A percentile compares a stretch with the other conserved stretches of the same genome.
These are phyloP conservation scores for Scarus forsteni DNA, from an alignment of 2,797 vertebrate species.

Conservation along the genomic window DNA sequence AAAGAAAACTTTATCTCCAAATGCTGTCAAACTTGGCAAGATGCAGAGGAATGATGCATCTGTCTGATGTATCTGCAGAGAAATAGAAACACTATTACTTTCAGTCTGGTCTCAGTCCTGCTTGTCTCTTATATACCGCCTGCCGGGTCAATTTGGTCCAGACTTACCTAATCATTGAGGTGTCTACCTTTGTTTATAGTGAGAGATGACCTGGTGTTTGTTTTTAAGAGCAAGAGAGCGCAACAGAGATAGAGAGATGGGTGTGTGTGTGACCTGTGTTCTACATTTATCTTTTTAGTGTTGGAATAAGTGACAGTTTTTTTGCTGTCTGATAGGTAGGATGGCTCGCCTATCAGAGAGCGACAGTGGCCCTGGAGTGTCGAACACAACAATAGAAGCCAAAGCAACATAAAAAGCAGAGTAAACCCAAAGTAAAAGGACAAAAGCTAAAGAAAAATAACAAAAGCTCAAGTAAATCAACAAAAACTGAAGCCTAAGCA, in stretches of 20 bases:
- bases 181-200: slow-evolving; percentile 47
- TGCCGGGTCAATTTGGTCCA: slow-evolving; percentile 39
- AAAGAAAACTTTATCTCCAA: slow-evolving; percentile 76
- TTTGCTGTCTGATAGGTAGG: no score
- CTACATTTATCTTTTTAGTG: not conserved
- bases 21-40: slow-evolving; percentile 85
- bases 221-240: slow-evolving; percentile 5
- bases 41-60: slow-evolving; percentile 84
- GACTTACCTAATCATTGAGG: slow-evolving; percentile 57
- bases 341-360: no score
- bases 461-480: no score
- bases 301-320: not conserved
- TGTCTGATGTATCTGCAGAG: slow-evolving; percentile 87
- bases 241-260: slow-evolving; percentile 1
- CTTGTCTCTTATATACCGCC: slow-evolving; percentile 44
- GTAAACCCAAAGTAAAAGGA: no score
- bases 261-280: slow-evolving; percentile 6
- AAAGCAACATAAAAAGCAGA: no score
- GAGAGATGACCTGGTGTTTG: slow-evolving; percentile 44
- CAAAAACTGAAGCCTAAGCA: no score
- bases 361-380: no score
- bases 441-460: no score
- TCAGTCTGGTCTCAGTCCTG: slow-evolving; percentile 37
- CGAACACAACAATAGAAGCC: no score
- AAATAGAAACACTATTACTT: slow-evolving; percentile 85